Percentiles rank a stretch among this genome's conserved stretches.
These are phyloP conservation scores for Odontamblyopus rebecca DNA, from an alignment of 2,797 vertebrate genomes.

Conservation along the genomic window DNA sequence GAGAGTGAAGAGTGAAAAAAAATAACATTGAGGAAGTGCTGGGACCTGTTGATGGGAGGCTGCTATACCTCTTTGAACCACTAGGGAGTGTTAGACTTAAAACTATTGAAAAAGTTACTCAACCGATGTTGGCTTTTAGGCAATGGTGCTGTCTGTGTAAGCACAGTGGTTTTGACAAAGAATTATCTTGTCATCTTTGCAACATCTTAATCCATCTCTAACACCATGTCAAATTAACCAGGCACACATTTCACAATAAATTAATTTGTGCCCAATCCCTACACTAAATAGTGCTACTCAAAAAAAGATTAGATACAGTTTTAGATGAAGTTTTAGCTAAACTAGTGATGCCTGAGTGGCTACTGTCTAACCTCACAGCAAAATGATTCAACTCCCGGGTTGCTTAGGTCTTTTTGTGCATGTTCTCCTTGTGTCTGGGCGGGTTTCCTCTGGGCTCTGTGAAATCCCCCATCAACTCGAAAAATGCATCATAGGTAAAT, in stretches of 20 bases:
- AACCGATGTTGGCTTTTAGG: not conserved
- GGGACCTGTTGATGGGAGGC: not conserved
- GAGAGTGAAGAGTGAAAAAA: not conserved
- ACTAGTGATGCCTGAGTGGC: too few relatives aligned
- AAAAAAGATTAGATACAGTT: too few relatives aligned
- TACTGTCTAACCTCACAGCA: too few relatives aligned
- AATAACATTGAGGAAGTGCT: not conserved
- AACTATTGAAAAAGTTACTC: not conserved
- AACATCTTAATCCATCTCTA: not conserved
- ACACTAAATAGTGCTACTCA: too few relatives aligned
- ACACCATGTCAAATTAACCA: not conserved
- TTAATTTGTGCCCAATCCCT: too few relatives aligned
- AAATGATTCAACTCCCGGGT: too few relatives aligned
- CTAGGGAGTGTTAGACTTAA: not conserved
- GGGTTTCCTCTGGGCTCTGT: too few relatives aligned
- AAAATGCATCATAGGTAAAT: too few relatives aligned
- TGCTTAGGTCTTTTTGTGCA: too few relatives aligned
- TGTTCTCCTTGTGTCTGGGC: too few relatives aligned
- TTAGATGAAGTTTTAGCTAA: too few relatives aligned
- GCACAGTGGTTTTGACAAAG: not conserved
- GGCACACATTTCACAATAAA: not conserved
- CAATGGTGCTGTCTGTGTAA: not conserved
- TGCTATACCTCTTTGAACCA: not conserved
- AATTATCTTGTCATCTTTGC: not conserved
- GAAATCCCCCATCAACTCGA: too few relatives aligned